Evolutionary conservation across 2,888 invertebrate genomes (phyloP).

Genomic region (Sepiola atlantica): DNA sequence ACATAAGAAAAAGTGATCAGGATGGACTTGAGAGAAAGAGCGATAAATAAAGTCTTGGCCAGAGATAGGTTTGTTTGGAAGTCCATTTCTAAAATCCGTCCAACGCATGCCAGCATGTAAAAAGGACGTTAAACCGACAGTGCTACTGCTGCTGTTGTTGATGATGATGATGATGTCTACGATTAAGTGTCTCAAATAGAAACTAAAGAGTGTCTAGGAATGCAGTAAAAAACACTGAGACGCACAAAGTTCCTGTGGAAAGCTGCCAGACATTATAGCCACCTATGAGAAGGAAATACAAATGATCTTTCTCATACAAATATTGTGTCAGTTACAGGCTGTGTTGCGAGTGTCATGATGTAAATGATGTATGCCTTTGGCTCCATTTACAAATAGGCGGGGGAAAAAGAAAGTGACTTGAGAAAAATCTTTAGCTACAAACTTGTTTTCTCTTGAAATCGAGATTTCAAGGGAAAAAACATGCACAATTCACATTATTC

Average conservation of each 20-base stretch:
- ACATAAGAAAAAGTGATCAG: too few relatives aligned
- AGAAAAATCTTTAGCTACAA: neutral
- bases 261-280: neutral
- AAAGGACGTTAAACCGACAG: too few relatives aligned
- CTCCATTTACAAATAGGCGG: neutral
- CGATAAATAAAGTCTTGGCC: too few relatives aligned
- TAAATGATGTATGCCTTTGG: neutral
- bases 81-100: too few relatives aligned
- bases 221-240: neutral
- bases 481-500: slow-evolving; percentile 14
- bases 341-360: neutral
- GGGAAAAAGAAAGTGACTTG: neutral
- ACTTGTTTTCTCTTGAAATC: neutral
- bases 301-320: neutral
- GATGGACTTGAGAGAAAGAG: too few relatives aligned
- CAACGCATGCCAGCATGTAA: too few relatives aligned
- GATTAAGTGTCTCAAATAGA: neutral
- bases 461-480: neutral
- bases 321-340: slow-evolving; percentile 2
- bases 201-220: neutral
- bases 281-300: neutral
- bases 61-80: too few relatives aligned
- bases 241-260: neutral
- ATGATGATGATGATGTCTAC: neutral
- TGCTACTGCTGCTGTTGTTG: too few relatives aligned